phyloP scores from a whole-genome alignment of 1,140 invertebrate species.

The Stegodyphus mimosarum region DNA sequence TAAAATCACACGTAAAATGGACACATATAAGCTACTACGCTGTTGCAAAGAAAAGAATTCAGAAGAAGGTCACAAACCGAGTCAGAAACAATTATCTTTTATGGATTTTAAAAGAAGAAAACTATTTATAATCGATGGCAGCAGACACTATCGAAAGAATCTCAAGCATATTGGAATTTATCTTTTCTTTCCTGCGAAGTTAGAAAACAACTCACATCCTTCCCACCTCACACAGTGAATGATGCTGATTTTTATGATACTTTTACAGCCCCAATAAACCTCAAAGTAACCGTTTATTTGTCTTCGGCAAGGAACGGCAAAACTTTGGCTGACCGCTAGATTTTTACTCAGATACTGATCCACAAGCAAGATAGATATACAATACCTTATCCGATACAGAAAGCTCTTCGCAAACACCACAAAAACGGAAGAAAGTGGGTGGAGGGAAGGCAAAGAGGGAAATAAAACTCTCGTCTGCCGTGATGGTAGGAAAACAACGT shows the following conservation, averaged over 20 bases:
- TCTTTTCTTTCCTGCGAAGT: no score
- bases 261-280: slow-evolving; percentile 23
- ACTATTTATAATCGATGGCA: no score
- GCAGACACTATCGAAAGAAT: no score
- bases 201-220: no score
- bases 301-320: slow-evolving; percentile 21
- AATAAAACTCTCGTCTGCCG: not conserved
- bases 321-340: slow-evolving; percentile 41
- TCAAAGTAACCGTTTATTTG: slow-evolving; percentile 54
- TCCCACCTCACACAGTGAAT: no score
- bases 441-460: not conserved
- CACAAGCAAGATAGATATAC: not conserved
- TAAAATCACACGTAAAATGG: no score
- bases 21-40: no score
- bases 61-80: no score
- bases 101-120: no score
- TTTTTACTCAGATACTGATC: slow-evolving; percentile 1
- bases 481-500: slow-evolving; percentile 9
- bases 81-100: no score
- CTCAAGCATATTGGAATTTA: no score
- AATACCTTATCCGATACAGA: not conserved
- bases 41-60: no score
- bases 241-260: not conserved
- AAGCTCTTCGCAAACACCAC: not conserved
- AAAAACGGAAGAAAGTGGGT: not conserved